Base-by-base conservation (phyloP, 2,888 invertebrate genomes). In the Antitype chi region DNA sequence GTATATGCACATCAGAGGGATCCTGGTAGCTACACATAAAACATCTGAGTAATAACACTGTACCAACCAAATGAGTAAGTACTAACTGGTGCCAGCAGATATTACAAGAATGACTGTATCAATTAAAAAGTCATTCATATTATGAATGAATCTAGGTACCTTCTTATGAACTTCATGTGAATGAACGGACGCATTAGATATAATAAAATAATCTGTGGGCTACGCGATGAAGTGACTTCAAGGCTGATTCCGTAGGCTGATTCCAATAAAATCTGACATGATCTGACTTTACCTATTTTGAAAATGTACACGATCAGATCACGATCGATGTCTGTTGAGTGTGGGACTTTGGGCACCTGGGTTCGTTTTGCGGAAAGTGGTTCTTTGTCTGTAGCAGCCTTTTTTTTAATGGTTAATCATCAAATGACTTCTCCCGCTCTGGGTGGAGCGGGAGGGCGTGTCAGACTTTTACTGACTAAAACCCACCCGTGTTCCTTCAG, bases 121-220 rank as follows among this genome's bases (percentile, higher is more conserved):
- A 75, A 81, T 85, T 78, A 75, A 81, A 81, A 78, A 75, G 32
- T 57, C 64, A 49, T 75, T 75, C 78, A 52, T 70, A 53, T 55
- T 62, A 69, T 64, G 81, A 82, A 76, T 76, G 80, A 71, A 68
- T 64, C 52, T 77, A n/a, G n/a, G n/a, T n/a, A 53, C 62, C 55
- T 60, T 76, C 28, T 23, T 49, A 59, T 72, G 55, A 64, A 60
- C 47, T 57, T 38, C 20, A 28, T 60, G 49, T 71, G 60, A 71
- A 83, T 79, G 75, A 71, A 83, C 64, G 13, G n/a, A 53, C 38
- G n/a, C 53, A 60, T 69, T 23, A 20, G 15, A 11, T 78, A 32
- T 47, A 47, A 25, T 60, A 20, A 15, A 63, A 32, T 55, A 13
- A 75, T 75, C 32, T 55, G n/a, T 23, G 43, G 43, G 47, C n/a